Base-by-base conservation (phyloP, 2,888 invertebrate genomes). In the Choreutis nemorana region DNA sequence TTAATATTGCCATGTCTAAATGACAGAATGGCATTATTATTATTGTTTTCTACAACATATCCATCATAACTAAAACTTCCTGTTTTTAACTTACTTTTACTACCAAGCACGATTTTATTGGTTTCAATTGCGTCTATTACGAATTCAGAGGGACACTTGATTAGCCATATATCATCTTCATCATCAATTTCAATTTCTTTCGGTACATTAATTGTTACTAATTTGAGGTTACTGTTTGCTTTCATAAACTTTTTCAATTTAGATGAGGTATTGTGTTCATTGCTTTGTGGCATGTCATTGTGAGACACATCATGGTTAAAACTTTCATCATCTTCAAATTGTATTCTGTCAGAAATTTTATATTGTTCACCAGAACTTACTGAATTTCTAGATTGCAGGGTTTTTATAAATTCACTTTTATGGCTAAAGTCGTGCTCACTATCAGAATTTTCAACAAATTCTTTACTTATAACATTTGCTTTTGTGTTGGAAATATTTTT, bases 161-260 rank as follows among this genome's bases (percentile, higher is more conserved):
- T 10, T 20, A 67, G 37, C 66, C 67, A 73, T 27, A 70, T 35
- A 18, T 72, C 71, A 40, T 73, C 71, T 42, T 67, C 50, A 16
- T 41, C 34, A 23, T 41, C 39, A 10, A 23, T 32, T 6, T 40
- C 26, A 11, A 37, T 21, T 27, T 36, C n/a, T n/a, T n/a, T n/a
- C n/a, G n/a, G n/a, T n/a, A n/a, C n/a, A 18, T 6, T 18, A 18
- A 40, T n/a, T 35, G 20, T 9, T 32, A 54, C 29, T n/a, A 35
- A 32, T 21, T 46, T 48, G 9, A 68, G 40, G 23, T 53, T 41
- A 14, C 32, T 20, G 35, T 57, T 55, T n/a, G 32, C 28, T 36
- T 51, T 54, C 2, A 61, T 12, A 34, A 54, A 65, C n/a, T 43
- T 38, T 31, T 45, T 48, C 6, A 66, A 26, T 35, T 50, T 48